These are phyloP conservation scores for Actinia tenebrosa DNA, from an alignment of 64 coral and sea anemone species.

Conservation along the genomic window DNA sequence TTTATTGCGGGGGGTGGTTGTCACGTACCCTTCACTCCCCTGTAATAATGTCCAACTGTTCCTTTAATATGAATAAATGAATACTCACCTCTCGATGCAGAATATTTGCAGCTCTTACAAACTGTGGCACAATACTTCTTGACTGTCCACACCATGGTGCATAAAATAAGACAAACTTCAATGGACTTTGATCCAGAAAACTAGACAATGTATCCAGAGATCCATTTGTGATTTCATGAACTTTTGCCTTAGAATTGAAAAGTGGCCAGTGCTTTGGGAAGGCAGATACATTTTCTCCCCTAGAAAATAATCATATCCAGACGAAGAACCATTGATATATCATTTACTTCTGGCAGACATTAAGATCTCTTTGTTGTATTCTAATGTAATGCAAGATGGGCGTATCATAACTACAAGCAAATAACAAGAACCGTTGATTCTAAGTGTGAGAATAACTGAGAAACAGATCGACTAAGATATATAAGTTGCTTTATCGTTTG, in stretches of 20 bases:
- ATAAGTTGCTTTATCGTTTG: too few relatives aligned
- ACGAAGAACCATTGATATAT: too few relatives aligned
- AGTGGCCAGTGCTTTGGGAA: constrained; percentile 34
- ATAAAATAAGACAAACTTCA: constrained; percentile 79
- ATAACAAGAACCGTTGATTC: too few relatives aligned
- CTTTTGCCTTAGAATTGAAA: constrained; percentile 34
- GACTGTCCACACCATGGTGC: constrained; percentile 91
- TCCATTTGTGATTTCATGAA: constrained; percentile 69
- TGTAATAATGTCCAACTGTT: too few relatives aligned
- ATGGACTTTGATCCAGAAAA: constrained; percentile 31
- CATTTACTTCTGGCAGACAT: too few relatives aligned
- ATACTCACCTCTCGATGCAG: constrained; percentile 59
- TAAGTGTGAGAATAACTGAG: too few relatives aligned
- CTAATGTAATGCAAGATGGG: background rate
- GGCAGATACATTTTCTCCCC: constrained; percentile 31
- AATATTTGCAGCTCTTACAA: constrained; percentile 49
- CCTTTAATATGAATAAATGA: background rate
- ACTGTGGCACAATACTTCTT: constrained; percentile 36
- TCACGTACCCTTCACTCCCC: too few relatives aligned
- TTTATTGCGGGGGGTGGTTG: too few relatives aligned
- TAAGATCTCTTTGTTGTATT: background rate
- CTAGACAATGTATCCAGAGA: constrained; percentile 58
- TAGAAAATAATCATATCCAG: background rate
- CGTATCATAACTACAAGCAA: background rate
- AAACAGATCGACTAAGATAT: too few relatives aligned